Evolutionary conservation across 92 coral and sea anemone genomes (phyloP), one percentile per base, ranked within the genome.

Genomic region (Isaurus tuberculatus): DNA sequence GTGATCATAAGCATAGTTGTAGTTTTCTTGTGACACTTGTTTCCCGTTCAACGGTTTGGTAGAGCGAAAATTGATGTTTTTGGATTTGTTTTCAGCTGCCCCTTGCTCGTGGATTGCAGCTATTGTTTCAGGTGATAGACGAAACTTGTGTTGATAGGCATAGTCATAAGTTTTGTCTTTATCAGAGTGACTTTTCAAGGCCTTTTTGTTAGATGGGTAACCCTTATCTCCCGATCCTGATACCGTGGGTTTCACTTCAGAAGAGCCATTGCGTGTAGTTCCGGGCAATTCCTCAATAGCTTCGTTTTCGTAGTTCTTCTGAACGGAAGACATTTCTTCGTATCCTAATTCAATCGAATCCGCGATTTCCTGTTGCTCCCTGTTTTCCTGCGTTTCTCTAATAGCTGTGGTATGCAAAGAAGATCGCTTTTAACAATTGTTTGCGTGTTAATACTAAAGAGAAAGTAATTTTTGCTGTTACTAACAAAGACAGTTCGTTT

Each of bases 151-250:
- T 74, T 74, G 58, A 63, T 74, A 74, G 0, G 65, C 66, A 29
- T 74, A 74, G 65, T 74, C 80, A 22, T 74, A 74, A 29, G 63
- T 55, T 55, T 25, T n/a, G 7, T 17, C n/a, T 14, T 36, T 31
- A 8, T 14, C 42, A 7, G 29, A 7, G 27, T 69, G 43, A 33
- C 23, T 42, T 33, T 5, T 19, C 63, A 55, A 25, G 63, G 27
- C 63, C 8, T 19, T 55, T 55, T 55, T 55, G 23, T 55, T 19
- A 9, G 25, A n/a, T 8, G 23, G 19, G 22, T 51, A 20, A 6
- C 46, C 7, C 46, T 40, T 13, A 3, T 40, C 10, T 8, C 42
- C 0, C 3, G 8, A 8, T 40, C 8, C 46, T 9, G 46, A 40
- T 2, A 4, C 7, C 9, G 46, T 40, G 10, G 46, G 7, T 40